Conservation (phyloP, 2,888 invertebrate species). For the Rotaria magnacalcarata region DNA sequence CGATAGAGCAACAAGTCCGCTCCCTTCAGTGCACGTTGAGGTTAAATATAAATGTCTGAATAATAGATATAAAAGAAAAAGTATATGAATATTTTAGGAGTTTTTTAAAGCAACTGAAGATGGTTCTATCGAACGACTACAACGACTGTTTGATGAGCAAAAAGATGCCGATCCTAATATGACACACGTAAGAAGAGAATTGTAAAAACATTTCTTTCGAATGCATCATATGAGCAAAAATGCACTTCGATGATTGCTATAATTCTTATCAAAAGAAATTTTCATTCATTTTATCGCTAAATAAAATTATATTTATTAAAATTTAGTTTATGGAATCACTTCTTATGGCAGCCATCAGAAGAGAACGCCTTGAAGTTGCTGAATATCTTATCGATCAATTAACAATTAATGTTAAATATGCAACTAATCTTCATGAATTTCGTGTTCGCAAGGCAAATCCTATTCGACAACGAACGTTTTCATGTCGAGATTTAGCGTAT, state of each 20-base stretch:
- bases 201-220: too few relatives aligned
- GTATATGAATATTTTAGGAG: background rate
- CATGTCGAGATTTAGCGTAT: slow-evolving; percentile 56
- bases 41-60: background rate
- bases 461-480: slow-evolving; percentile 49
- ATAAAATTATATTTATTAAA: too few relatives aligned
- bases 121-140: slow-evolving; percentile 52
- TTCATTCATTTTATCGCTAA: too few relatives aligned
- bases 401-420: slow-evolving; percentile 52
- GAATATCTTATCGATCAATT: slow-evolving; percentile 55
- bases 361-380: slow-evolving; percentile 52
- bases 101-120: slow-evolving; percentile 51
- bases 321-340: slow-evolving; percentile 55
- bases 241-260: too few relatives aligned
- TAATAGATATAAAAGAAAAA: background rate
- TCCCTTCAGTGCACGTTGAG: background rate
- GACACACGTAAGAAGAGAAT: slow-evolving; percentile 50
- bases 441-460: slow-evolving; percentile 47
- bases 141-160: slow-evolving; percentile 52
- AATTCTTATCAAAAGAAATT: too few relatives aligned
- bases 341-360: slow-evolving; percentile 55
- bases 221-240: too few relatives aligned
- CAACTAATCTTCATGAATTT: slow-evolving; percentile 47
- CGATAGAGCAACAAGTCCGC: too few relatives aligned
- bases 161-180: slow-evolving; percentile 53